phyloP scores from a whole-genome alignment of 2,888 invertebrate genomes.

The Baronia brevicornis region DNA sequence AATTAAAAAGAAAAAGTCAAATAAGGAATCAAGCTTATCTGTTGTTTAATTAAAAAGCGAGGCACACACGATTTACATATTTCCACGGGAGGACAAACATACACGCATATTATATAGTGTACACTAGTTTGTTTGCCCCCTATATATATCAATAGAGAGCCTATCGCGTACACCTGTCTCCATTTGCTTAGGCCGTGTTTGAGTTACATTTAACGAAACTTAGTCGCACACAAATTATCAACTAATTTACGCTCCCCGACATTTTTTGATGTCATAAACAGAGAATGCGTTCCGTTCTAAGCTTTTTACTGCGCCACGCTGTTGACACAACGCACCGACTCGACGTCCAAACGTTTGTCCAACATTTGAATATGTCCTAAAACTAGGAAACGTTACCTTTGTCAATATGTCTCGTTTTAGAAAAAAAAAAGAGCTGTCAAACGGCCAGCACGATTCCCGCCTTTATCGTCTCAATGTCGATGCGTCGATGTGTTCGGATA shows the following conservation, averaged over 20 bases:
- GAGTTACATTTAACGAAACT: constrained; percentile 67
- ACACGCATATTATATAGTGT: constrained; percentile 38
- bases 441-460: constrained; percentile 17
- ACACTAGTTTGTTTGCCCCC: constrained; percentile 33
- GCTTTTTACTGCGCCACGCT: constrained; percentile 44
- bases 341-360: constrained; percentile 24
- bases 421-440: constrained; percentile 21
- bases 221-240: constrained; percentile 72
- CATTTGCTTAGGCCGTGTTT: constrained; percentile 71
- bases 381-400: constrained; percentile 30
- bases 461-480: constrained; percentile 15
- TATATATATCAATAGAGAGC: constrained; percentile 62
- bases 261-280: constrained; percentile 52
- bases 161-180: constrained; percentile 68
- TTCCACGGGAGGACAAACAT: constrained; percentile 44
- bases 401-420: constrained; percentile 26
- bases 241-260: constrained; percentile 65
- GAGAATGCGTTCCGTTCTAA: constrained; percentile 31
- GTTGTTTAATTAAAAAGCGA: constrained; percentile 63
- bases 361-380: constrained; percentile 23
- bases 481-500: constrained; percentile 26
- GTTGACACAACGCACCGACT: constrained; percentile 34
- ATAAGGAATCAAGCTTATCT: constrained; percentile 61
- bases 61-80: constrained; percentile 64
- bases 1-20: constrained; percentile 45